These are phyloP conservation scores for Andrena praecox DNA, from an alignment of 2,888 invertebrate species.

Conservation along the genomic window DNA sequence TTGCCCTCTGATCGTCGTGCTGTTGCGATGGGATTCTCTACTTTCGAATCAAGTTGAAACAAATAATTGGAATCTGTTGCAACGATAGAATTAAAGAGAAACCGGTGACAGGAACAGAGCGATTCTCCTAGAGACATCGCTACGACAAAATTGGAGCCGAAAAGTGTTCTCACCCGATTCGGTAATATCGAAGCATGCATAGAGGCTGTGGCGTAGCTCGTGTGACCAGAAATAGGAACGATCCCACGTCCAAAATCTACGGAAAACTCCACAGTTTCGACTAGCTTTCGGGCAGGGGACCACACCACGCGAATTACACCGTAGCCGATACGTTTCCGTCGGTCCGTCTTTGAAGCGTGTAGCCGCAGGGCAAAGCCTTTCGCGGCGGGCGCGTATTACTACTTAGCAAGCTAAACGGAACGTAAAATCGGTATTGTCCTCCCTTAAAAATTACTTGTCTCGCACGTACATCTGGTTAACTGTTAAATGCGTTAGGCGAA, in stretches of 20 bases:
- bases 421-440: slow-evolving; percentile 81
- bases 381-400: slow-evolving; percentile 53
- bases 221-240: no score
- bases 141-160: not conserved
- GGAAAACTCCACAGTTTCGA: no score
- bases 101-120: no score
- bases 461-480: slow-evolving; percentile 59
- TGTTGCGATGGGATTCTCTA: slow-evolving; percentile 2
- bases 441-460: slow-evolving; percentile 76
- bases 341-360: slow-evolving; percentile 34
- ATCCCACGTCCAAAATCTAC: no score
- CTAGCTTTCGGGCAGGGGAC: no score
- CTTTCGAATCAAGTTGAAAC: not conserved
- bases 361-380: slow-evolving; percentile 52
- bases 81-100: no score
- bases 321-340: not conserved
- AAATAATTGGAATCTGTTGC: no score
- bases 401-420: slow-evolving; percentile 73
- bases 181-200: not conserved
- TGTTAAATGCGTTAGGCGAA: slow-evolving; percentile 40
- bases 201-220: no score
- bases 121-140: no score
- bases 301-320: no score
- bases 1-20: slow-evolving; percentile 62
- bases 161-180: not conserved